phyloP scores from a whole-genome alignment of 1,140 invertebrate genomes.

The Drosophila obscura region DNA sequence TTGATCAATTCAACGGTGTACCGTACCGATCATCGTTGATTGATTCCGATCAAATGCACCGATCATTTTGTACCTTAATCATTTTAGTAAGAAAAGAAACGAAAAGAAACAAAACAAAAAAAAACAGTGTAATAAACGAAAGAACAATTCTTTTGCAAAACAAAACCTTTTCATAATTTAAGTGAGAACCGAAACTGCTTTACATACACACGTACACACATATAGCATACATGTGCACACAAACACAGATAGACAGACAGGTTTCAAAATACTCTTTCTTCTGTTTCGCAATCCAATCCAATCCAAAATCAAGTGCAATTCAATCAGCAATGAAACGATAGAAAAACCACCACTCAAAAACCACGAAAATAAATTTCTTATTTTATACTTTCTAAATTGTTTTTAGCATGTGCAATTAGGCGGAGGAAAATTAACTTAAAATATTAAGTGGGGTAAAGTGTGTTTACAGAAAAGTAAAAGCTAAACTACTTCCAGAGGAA shows the following conservation, averaged over 20 bases:
- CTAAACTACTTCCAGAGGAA: too few relatives aligned
- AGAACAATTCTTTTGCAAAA: slow-evolving; percentile 11
- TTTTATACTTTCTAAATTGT: slow-evolving; percentile 47
- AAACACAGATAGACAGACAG: slow-evolving; percentile 45
- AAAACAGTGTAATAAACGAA: slow-evolving; percentile 8
- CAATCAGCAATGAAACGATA: slow-evolving; percentile 25
- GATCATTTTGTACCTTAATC: slow-evolving; percentile 28
- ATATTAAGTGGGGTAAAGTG: slow-evolving; percentile 4
- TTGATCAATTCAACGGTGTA: too few relatives aligned
- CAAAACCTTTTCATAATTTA: slow-evolving; percentile 22
- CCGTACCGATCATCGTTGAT: too few relatives aligned
- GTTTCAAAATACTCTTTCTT: slow-evolving; percentile 63
- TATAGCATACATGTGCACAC: slow-evolving; percentile 7
- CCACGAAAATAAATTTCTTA: slow-evolving; percentile 20
- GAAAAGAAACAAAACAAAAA: too few relatives aligned
- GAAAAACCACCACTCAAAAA: slow-evolving; percentile 34
- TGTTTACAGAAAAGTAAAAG: slow-evolving; percentile 4
- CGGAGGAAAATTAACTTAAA: slow-evolving; percentile 20
- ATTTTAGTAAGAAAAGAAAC: slow-evolving; percentile 24
- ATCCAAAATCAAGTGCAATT: slow-evolving; percentile 48
- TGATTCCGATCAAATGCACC: too few relatives aligned
- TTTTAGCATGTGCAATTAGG: slow-evolving; percentile 74
- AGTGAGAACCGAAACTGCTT: background rate
- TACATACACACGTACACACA: slow-evolving; percentile 7
- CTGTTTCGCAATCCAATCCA: slow-evolving; percentile 25